Percentiles rank a stretch among this genome's conserved stretches.
Evolutionary conservation across 2,113 vertebrate species (phyloP).

Genomic region (Candoia aspera): DNA sequence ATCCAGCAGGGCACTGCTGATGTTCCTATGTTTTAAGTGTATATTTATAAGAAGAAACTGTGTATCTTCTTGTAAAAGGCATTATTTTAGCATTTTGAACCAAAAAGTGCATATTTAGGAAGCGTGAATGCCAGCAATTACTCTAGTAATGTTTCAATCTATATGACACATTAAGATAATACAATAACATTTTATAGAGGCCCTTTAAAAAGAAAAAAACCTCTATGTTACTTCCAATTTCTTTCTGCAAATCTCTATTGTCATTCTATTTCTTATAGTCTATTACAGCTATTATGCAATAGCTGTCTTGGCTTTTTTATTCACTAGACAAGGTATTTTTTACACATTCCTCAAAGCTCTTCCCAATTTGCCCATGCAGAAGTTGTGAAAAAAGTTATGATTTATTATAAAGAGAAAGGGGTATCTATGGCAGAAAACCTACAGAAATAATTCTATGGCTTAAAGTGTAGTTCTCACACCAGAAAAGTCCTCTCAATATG

Average conservation of each 20-base stretch:
- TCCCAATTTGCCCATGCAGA: background rate
- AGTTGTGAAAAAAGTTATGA: background rate
- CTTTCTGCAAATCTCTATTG: background rate
- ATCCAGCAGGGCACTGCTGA: background rate
- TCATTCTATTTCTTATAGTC: background rate
- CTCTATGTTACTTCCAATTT: background rate
- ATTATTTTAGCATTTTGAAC: background rate
- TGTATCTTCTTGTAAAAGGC: background rate
- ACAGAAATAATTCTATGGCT: background rate
- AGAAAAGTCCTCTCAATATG: background rate
- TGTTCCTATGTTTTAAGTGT: background rate
- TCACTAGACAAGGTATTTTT: background rate
- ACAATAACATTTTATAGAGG: background rate
- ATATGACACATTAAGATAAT: background rate
- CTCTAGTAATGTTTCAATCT: background rate
- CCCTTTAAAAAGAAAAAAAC: background rate
- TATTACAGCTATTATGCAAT: background rate
- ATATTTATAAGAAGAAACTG: background rate
- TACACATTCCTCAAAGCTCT: background rate
- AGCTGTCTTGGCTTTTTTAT: background rate
- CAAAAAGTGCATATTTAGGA: background rate
- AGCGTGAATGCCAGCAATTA: background rate
- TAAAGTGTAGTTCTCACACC: background rate
- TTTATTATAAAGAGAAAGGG: background rate
- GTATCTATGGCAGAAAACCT: background rate